Evolutionary conservation across 1,140 invertebrate species (phyloP).

Genomic region (Ceratitis capitata): DNA sequence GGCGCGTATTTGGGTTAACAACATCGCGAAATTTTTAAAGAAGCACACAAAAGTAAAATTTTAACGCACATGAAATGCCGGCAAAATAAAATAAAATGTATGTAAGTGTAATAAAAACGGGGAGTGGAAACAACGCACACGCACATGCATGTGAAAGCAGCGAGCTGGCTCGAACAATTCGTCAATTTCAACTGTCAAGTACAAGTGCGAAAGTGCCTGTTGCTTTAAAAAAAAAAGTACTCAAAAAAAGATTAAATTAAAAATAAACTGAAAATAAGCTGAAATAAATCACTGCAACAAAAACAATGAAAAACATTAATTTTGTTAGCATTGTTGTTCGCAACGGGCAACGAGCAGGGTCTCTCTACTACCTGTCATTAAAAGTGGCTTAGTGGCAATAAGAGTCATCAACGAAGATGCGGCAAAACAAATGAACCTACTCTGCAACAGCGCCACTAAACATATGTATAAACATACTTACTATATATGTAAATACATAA

Average conservation of each 20-base stretch:
- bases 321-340: no score
- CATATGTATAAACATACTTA: background rate
- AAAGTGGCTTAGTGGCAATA: background rate
- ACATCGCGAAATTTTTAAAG: conserved; percentile 11
- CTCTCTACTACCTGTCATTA: conserved; percentile 4
- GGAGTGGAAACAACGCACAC: background rate
- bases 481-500: background rate
- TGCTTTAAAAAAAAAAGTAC: background rate
- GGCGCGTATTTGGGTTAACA: conserved; percentile 34
- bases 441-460: background rate
- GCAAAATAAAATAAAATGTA: background rate
- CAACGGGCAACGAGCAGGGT: background rate
- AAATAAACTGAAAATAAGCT: background rate
- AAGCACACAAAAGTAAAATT: background rate
- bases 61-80: background rate
- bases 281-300: background rate
- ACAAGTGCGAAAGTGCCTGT: background rate
- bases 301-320: no score
- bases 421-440: background rate
- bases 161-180: background rate
- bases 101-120: background rate
- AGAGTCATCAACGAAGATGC: background rate
- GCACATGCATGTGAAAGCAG: background rate
- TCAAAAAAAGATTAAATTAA: background rate
- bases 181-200: conserved; percentile 17